These are phyloP conservation scores for Myrmophylax atrothorax DNA, from an alignment of 2,113 vertebrate species.

Conservation along the genomic window DNA sequence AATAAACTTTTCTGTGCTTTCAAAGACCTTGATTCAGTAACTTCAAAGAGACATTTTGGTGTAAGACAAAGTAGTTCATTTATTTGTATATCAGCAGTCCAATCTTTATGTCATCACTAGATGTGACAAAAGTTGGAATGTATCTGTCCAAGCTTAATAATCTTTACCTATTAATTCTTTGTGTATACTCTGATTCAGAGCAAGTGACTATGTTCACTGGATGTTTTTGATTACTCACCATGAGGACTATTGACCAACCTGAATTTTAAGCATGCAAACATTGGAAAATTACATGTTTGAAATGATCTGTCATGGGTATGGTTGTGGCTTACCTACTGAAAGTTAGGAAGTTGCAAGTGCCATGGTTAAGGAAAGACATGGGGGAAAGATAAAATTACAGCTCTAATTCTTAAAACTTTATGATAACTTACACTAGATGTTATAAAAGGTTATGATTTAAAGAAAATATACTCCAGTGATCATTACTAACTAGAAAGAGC, in stretches of 20 bases:
- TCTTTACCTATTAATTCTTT: not conserved
- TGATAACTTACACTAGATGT: not conserved
- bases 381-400: not conserved
- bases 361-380: not conserved
- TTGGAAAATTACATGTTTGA: not conserved
- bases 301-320: not conserved
- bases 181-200: fast-evolving
- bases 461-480: not conserved
- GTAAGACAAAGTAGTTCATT: not conserved
- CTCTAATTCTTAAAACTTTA: not conserved
- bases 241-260: not conserved
- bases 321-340: not conserved
- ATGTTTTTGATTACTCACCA: not conserved
- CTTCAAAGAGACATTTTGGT: not conserved
- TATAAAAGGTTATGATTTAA: not conserved
- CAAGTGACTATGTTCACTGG: not conserved
- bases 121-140: not conserved
- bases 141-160: not conserved
- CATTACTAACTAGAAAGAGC: not conserved
- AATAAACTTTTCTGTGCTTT: not conserved
- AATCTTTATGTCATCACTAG: not conserved
- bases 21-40: not conserved
- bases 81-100: not conserved
- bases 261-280: not conserved
- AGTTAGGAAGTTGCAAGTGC: not conserved